A percentile compares a stretch with the other conserved stretches of the same genome.
These are phyloP conservation scores for Rugalucina vietnamica DNA, from an alignment of 2,888 invertebrate genomes.

Conservation along the genomic window DNA sequence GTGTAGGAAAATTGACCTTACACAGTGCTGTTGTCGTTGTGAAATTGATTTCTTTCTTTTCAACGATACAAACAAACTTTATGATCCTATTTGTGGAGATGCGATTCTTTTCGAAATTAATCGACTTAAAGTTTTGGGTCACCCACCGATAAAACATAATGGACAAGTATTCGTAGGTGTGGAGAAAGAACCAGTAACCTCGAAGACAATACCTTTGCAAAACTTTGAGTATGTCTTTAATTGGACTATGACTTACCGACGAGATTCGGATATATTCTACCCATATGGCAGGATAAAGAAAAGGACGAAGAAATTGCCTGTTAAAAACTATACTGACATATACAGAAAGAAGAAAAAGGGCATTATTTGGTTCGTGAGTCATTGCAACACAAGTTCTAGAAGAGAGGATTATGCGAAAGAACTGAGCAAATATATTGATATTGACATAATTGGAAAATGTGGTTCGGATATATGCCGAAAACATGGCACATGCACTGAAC, in stretches of 20 bases:
- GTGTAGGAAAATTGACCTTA: not conserved
- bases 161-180: slow-evolving; percentile 29
- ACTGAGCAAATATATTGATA: slow-evolving; percentile 42
- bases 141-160: not conserved
- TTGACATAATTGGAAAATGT: slow-evolving; percentile 56
- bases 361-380: slow-evolving; percentile 57
- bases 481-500: slow-evolving; percentile 11
- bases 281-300: slow-evolving; percentile 51
- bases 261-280: slow-evolving; percentile 64
- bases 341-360: slow-evolving; percentile 43
- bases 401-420: slow-evolving; percentile 47
- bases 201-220: not conserved
- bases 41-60: not conserved
- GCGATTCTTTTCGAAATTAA: slow-evolving; percentile 24
- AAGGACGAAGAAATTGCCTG: not conserved
- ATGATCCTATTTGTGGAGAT: slow-evolving; percentile 5
- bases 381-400: slow-evolving; percentile 52
- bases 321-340: slow-evolving; percentile 47
- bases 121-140: not conserved
- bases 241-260: slow-evolving; percentile 67
- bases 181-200: not conserved
- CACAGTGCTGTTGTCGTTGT: not conserved
- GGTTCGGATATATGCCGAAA: slow-evolving; percentile 11
- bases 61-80: not conserved
- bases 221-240: slow-evolving; percentile 56